Evolutionary conservation across 35 echinoderm and acorn worm genomes (phyloP), one percentile per base, ranked within the genome.

Genomic region (Apostichopus parvimensis): DNA sequence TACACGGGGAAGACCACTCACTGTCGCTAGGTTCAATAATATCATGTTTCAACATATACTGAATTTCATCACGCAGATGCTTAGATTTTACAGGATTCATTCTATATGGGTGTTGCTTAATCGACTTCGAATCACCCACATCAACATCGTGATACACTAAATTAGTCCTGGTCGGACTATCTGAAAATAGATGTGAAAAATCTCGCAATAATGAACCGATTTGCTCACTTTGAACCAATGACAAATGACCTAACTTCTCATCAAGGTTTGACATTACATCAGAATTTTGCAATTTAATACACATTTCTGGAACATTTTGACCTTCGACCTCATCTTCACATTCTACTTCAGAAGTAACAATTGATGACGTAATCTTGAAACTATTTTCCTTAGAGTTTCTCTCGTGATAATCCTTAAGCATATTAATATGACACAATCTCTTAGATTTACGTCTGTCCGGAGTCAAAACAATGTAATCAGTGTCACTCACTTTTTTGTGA

Each of bases 391-490:
- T 25, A 25, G 24, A 25, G 24, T 25, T 25, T 25, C 24, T 25
- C 24, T 25, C 24, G 24, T 25, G 24, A 25, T 25, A 25, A 0
- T 25, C 24, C 24, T 25, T 59, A 5, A 96, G 57, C 95, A 94
- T 96, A 54, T 94, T 96, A 14, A 91, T 71, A 65, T 96, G 95
- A 76, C 95, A 96, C 4, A 96, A 45, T 57, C 89, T 79, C 78
- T 78, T 60, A 0, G 9, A 78, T 5, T 91, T 91, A 5, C 54
- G 71, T 73, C 72, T 77, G n/a, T 11, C 53, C n/a, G n/a, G 72
- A 4, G 73, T 79, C 17, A 90, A 59, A 57, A 90, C 18, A 87
- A 87, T 78, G 58, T 76, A 90, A 2, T 90, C 7, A 21, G 75
- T 57, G 53, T 90, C 72, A 56, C 73, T 90, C 3, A 90, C 45